Conservation (phyloP, 2,888 invertebrate genomes). For the Selenia dentaria region DNA sequence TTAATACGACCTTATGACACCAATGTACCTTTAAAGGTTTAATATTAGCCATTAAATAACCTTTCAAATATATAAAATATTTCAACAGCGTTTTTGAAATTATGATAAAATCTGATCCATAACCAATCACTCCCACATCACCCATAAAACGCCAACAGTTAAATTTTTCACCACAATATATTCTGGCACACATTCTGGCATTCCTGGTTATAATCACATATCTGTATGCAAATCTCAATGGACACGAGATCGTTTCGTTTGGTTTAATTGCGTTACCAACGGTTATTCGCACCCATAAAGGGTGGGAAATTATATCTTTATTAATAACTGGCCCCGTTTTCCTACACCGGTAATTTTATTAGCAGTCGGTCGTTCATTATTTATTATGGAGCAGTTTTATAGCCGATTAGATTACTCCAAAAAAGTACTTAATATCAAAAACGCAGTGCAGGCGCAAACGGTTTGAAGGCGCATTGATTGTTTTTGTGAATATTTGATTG, state of each 20-base stretch:
- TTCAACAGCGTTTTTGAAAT: too few species aligned
- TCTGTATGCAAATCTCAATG: slow-evolving; percentile 78
- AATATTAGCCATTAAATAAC: too few species aligned
- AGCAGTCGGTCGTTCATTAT: slow-evolving; percentile 39
- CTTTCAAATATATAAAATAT: too few species aligned
- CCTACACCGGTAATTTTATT: slow-evolving; percentile 52
- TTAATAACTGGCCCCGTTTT: slow-evolving; percentile 54
- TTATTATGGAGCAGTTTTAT: slow-evolving; percentile 24
- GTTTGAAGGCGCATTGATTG: too few species aligned
- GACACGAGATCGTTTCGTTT: slow-evolving; percentile 57
- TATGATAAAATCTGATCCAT: too few species aligned
- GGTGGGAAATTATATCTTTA: slow-evolving; percentile 66
- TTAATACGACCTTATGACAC: too few species aligned
- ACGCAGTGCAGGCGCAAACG: too few species aligned
- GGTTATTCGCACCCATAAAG: slow-evolving; percentile 60
- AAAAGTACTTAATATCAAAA: too few species aligned
- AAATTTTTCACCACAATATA: slow-evolving; percentile 37
- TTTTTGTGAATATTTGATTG: too few species aligned
- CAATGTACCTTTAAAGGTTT: too few species aligned
- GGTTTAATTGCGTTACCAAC: slow-evolving; percentile 70
- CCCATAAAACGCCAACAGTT: slow-evolving; percentile 12
- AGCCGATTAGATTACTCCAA: neutral
- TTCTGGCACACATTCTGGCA: slow-evolving; percentile 54
- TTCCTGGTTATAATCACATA: slow-evolving; percentile 66
- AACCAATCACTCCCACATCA: slow-evolving; percentile 7